phyloP scores from a whole-genome alignment of 2,888 invertebrate genomes.

The Lissocephala sabroskyi region DNA sequence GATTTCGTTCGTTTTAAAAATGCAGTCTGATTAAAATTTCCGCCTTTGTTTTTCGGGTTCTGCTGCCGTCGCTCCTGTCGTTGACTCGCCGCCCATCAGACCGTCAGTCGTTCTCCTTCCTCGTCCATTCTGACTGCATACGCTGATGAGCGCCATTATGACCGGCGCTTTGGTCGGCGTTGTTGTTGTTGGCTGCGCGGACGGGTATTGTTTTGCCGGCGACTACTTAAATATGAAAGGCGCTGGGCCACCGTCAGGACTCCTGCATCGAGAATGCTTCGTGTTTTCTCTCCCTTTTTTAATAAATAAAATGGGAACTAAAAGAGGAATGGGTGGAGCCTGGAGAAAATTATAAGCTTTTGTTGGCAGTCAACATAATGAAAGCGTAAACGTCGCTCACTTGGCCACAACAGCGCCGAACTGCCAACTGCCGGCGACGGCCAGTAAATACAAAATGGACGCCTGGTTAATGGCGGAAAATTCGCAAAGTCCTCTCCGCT shows the following conservation, averaged over 20 bases:
- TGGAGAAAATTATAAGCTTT: slow-evolving; percentile 41
- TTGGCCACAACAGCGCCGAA: slow-evolving; percentile 10
- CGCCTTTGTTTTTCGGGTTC: not conserved
- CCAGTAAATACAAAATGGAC: too few species aligned
- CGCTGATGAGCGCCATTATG: slow-evolving; percentile 24
- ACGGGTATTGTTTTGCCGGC: slow-evolving; percentile 36
- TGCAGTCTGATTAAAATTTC: slow-evolving; percentile 23
- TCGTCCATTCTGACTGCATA: slow-evolving; percentile 11
- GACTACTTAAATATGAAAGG: slow-evolving; percentile 33
- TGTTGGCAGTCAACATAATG: slow-evolving; percentile 40
- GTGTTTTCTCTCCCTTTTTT: too few species aligned
- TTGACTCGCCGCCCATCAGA: slow-evolving; percentile 1
- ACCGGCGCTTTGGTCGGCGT: not conserved
- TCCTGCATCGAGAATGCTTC: slow-evolving; percentile 2
- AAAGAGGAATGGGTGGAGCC: not conserved
- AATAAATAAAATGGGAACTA: slow-evolving; percentile 9
- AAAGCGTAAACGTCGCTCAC: slow-evolving; percentile 13
- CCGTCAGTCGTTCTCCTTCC: slow-evolving; percentile 15
- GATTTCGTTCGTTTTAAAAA: slow-evolving; percentile 1
- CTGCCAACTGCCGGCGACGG: not conserved
- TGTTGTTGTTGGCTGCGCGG: slow-evolving; percentile 22
- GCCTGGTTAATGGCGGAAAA: too few species aligned
- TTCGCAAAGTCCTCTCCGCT: not conserved
- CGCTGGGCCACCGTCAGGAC: not conserved
- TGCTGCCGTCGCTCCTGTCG: not conserved